Percentiles rank a stretch among this genome's conserved stretches.
phyloP scores from a whole-genome alignment of 2,113 vertebrate genomes.

The Ptilonorhynchus violaceus region DNA sequence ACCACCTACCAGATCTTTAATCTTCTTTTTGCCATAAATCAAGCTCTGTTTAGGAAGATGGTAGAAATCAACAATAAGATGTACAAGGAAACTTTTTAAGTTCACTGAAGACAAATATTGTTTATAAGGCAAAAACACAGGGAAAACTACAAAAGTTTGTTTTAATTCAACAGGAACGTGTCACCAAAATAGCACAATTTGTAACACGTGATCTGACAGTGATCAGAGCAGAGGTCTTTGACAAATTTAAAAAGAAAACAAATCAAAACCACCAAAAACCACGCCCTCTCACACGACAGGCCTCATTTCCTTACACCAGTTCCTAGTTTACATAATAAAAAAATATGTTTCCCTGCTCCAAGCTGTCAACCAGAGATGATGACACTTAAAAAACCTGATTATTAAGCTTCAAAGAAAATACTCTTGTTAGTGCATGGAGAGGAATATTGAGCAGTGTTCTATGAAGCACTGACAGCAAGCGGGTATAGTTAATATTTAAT shows the following conservation, averaged over 20 bases:
- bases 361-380: neutral
- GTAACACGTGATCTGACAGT: neutral
- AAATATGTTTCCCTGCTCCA: neutral
- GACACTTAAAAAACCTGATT: neutral
- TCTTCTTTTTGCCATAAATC: neutral
- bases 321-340: neutral
- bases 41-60: neutral
- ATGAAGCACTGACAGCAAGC: neutral
- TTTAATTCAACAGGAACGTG: neutral
- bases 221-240: neutral
- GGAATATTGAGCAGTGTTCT: neutral
- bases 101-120: neutral
- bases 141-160: neutral
- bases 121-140: neutral
- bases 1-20: neutral
- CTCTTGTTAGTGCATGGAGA: neutral
- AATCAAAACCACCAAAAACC: neutral
- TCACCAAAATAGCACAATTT: neutral
- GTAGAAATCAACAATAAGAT: neutral
- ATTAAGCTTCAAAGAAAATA: neutral
- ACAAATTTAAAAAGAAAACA: neutral
- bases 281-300: neutral
- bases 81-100: neutral
- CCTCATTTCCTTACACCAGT: neutral
- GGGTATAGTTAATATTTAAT: conserved; percentile 33